Conservation (phyloP, 2,888 invertebrate species). For the Eristalis intricaria region DNA sequence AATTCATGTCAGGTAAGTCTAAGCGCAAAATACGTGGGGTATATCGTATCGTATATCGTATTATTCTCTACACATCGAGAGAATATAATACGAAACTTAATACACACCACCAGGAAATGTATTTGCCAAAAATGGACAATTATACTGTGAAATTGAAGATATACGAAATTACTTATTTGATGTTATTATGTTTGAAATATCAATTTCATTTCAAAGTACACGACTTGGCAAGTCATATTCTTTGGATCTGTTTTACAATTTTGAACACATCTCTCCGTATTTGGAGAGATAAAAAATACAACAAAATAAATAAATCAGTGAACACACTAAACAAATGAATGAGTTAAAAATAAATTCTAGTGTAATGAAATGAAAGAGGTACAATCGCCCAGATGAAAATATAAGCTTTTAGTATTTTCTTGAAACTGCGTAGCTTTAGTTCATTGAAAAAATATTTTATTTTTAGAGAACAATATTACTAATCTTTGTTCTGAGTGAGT, state of each 20-base stretch:
- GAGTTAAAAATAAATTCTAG: slow-evolving; percentile 62
- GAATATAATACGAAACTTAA: not conserved
- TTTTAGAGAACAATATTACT: slow-evolving; percentile 29
- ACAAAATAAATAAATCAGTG: slow-evolving; percentile 21
- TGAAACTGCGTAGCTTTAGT: slow-evolving; percentile 67
- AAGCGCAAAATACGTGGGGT: slow-evolving; percentile 11
- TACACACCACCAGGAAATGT: too few relatives aligned
- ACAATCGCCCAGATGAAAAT: slow-evolving; percentile 45
- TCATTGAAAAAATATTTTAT: slow-evolving; percentile 49
- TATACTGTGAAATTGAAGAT: not conserved
- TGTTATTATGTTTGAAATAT: not conserved
- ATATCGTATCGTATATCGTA: not conserved
- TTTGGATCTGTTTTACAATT: not conserved
- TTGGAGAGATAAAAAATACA: not conserved
- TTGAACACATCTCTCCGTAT: not conserved
- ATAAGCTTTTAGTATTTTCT: slow-evolving; percentile 69
- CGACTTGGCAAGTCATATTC: not conserved
- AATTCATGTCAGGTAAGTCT: slow-evolving; percentile 19
- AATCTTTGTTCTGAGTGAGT: not conserved
- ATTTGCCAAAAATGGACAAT: not conserved
- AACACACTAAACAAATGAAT: slow-evolving; percentile 44
- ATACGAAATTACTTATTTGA: not conserved
- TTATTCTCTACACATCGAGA: not conserved
- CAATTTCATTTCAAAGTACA: not conserved
- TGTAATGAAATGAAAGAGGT: slow-evolving; percentile 57